Percentiles rank a stretch among this genome's conserved stretches.
Conservation (phyloP, 2,888 invertebrate genomes). For the Lapara coniferarum region DNA sequence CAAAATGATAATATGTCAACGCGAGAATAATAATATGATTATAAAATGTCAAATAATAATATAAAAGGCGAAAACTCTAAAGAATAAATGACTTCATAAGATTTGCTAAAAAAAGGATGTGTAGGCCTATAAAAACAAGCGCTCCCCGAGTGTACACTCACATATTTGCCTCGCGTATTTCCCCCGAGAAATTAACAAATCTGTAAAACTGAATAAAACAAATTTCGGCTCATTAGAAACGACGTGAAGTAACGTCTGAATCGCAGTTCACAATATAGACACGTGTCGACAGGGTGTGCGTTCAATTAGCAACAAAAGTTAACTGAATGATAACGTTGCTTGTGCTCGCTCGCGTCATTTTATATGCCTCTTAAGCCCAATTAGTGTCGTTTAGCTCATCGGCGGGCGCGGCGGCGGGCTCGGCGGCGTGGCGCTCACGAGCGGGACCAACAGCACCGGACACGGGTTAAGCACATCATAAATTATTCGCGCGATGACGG, state of each 20-base stretch:
- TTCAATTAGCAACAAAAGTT: conserved; percentile 13
- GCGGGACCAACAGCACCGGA: not conserved
- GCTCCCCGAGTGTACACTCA: conserved; percentile 12
- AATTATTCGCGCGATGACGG: conserved; percentile 22
- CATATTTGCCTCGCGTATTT: conserved; percentile 34
- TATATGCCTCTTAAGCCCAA: not conserved
- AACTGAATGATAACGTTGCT: not conserved
- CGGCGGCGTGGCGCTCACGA: not conserved
- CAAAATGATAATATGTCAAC: too few relatives aligned
- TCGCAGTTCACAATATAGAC: not conserved
- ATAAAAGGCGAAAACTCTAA: too few relatives aligned
- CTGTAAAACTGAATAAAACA: conserved; percentile 31
- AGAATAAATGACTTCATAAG: too few relatives aligned
- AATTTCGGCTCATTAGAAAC: conserved; percentile 33
- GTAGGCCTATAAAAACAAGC: not conserved
- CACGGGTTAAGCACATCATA: conserved; percentile 4
- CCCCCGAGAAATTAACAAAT: conserved; percentile 46
- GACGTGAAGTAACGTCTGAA: conserved; percentile 28
- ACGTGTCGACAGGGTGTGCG: not conserved
- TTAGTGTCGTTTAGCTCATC: not conserved
- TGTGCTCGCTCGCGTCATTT: not conserved
- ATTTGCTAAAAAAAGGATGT: too few relatives aligned
- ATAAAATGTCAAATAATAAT: too few relatives aligned
- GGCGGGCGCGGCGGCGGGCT: not conserved
- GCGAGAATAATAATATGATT: too few relatives aligned